Evolutionary conservation across 2,888 invertebrate species (phyloP).

Genomic region (Aricia artaxerxes): DNA sequence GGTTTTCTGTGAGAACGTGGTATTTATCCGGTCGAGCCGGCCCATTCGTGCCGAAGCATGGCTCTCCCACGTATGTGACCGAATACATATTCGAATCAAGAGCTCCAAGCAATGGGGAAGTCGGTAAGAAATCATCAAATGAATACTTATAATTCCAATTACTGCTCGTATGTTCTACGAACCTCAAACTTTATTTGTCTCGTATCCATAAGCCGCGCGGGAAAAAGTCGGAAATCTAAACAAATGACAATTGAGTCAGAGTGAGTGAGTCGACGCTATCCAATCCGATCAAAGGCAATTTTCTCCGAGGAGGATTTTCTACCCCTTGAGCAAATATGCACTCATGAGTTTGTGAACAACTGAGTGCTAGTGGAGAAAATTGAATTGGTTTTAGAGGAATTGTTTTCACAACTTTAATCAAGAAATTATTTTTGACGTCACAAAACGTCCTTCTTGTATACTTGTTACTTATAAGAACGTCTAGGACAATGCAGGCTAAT

Average conservation of each 20-base stretch:
- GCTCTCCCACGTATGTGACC: no score
- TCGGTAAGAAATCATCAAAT: no score
- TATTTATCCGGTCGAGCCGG: no score
- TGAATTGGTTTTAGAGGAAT: conserved; percentile 56
- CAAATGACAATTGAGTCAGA: conserved; percentile 54
- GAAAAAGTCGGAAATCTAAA: conserved; percentile 45
- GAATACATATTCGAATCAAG: no score
- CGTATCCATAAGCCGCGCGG: conserved; percentile 28
- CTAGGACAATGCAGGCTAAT: no score
- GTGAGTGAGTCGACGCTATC: conserved; percentile 52
- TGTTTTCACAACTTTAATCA: conserved; percentile 24
- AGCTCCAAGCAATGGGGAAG: no score
- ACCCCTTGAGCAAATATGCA: conserved; percentile 67
- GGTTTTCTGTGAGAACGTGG: no score
- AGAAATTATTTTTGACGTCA: not conserved
- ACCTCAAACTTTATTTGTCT: conserved; percentile 25
- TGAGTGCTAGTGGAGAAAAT: conserved; percentile 61
- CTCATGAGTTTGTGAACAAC: conserved; percentile 60
- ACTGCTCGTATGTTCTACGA: not conserved
- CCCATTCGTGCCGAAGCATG: no score
- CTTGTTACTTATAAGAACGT: no score
- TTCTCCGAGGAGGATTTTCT: conserved; percentile 63
- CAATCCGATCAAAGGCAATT: conserved; percentile 69
- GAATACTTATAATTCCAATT: not conserved
- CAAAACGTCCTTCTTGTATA: no score